A percentile compares a stretch with the other conserved stretches of the same genome.
These are phyloP conservation scores for Craniophora ligustri DNA, from an alignment of 2,888 invertebrate genomes.

Conservation along the genomic window DNA sequence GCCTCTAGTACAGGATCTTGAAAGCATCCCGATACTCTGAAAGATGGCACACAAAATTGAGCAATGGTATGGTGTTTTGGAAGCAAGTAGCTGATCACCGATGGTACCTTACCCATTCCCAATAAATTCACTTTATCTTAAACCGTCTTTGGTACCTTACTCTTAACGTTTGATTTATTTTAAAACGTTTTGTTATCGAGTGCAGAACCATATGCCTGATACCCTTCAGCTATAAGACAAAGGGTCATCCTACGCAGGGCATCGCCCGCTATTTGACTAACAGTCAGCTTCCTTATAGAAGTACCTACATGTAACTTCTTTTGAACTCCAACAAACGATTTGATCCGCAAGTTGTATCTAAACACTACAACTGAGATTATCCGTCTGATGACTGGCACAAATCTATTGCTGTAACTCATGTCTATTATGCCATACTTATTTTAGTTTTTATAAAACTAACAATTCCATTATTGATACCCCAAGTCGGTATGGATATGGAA, in stretches of 20 bases:
- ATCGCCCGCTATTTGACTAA: slow-evolving; percentile 71
- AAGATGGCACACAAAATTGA: no score
- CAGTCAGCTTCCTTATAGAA: slow-evolving; percentile 66
- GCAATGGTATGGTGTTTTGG: no score
- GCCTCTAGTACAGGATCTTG: no score
- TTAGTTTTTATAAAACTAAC: not conserved
- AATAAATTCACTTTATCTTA: slow-evolving; percentile 3
- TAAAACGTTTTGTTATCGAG: slow-evolving; percentile 34
- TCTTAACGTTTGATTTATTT: slow-evolving; percentile 11
- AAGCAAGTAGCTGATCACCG: no score
- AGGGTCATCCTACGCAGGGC: slow-evolving; percentile 81
- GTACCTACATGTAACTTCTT: slow-evolving; percentile 52
- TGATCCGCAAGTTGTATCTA: slow-evolving; percentile 21
- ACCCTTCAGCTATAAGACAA: slow-evolving; percentile 67
- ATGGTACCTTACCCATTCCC: no score
- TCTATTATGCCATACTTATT: not conserved
- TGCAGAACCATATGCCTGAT: slow-evolving; percentile 49
- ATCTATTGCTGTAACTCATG: slow-evolving; percentile 1
- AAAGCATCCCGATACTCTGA: no score
- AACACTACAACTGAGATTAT: not conserved
- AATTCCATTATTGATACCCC: no score
- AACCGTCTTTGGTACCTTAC: not conserved
- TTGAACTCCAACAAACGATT: slow-evolving; percentile 25
- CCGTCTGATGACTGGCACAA: slow-evolving; percentile 2
- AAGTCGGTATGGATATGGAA: no score